These are phyloP conservation scores for Anseranas semipalmata DNA, from an alignment of 2,113 vertebrate species.

Conservation along the genomic window DNA sequence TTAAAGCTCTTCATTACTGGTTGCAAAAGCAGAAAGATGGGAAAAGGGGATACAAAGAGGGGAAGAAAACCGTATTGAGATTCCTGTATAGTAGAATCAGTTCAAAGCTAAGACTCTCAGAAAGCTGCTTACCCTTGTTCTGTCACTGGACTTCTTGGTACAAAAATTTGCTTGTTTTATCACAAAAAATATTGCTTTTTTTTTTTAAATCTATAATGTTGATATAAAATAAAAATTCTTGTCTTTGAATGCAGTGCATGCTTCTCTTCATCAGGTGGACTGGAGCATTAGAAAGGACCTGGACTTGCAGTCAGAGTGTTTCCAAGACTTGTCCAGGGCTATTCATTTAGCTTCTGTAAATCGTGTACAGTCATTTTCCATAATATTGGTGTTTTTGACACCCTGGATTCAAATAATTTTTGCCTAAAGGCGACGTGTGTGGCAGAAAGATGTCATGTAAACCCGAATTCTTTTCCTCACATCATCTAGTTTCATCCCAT, in stretches of 20 bases:
- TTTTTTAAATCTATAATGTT: background rate
- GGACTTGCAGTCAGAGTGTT: background rate
- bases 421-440: background rate
- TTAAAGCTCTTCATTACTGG: background rate
- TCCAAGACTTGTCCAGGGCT: background rate
- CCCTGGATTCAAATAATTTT: background rate
- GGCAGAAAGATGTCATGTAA: background rate
- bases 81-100: background rate
- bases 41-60: background rate
- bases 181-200: fast-evolving
- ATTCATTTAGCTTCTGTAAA: background rate
- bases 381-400: background rate
- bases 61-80: background rate
- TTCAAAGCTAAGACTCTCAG: background rate
- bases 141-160: background rate
- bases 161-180: background rate
- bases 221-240: background rate
- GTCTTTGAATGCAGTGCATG: background rate
- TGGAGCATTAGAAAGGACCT: background rate
- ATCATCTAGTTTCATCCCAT: background rate
- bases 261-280: background rate
- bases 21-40: background rate
- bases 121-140: background rate
- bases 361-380: background rate
- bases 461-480: background rate